Percentiles rank a stretch among this genome's conserved stretches.
Evolutionary conservation across 2,113 vertebrate genomes (phyloP).

Genomic region (Neotoma lepida): DNA sequence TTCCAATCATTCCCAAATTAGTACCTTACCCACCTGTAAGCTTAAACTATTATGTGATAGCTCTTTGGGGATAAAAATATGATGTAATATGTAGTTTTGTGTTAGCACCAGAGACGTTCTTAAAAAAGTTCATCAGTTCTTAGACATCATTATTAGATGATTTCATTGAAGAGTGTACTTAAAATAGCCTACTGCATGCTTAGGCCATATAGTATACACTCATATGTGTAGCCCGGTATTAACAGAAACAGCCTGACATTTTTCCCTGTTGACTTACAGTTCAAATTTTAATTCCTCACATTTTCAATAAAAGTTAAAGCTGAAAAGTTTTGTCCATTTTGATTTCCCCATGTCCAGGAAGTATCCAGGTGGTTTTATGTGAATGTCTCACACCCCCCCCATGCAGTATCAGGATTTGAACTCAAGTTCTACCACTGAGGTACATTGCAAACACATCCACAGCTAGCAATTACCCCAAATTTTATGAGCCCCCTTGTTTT

Average conservation of each 20-base stretch:
- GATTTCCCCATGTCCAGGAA: background rate
- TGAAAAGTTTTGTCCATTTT: background rate
- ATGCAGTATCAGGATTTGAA: background rate
- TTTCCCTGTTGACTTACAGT: slow-evolving; percentile 26
- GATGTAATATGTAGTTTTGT: background rate
- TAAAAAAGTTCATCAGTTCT: background rate
- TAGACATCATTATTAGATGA: background rate
- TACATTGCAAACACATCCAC: background rate
- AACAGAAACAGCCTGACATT: background rate
- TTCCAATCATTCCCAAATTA: slow-evolving; percentile 10
- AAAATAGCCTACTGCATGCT: background rate
- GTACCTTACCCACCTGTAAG: background rate
- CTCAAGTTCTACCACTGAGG: background rate
- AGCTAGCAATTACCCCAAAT: background rate
- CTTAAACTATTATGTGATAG: slow-evolving; percentile 1
- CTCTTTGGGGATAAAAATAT: slow-evolving; percentile 13
- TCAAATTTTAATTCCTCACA: slow-evolving; percentile 4
- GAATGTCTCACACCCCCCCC: too few relatives aligned
- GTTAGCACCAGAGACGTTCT: background rate
- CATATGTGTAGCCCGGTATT: background rate
- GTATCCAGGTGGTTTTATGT: background rate
- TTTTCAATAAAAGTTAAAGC: slow-evolving; percentile 21
- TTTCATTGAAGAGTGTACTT: background rate
- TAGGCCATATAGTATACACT: background rate
- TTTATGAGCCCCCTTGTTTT: background rate